These are phyloP conservation scores for Triops cancriformis DNA, from an alignment of 1,140 invertebrate species.

Conservation along the genomic window DNA sequence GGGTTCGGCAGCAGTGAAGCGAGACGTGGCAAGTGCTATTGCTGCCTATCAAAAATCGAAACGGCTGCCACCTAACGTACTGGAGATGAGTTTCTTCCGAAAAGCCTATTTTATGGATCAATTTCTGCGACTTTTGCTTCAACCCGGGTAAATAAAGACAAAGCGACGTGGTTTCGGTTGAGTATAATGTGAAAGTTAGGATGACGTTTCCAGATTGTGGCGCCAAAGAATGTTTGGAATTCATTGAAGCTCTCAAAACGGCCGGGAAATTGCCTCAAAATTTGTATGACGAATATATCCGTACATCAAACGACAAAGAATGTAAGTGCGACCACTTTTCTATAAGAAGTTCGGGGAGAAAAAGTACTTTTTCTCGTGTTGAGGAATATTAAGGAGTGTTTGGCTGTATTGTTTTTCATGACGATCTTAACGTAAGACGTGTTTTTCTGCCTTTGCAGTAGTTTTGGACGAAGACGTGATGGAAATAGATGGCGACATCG, in stretches of 20 bases:
- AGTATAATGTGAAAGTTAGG: not conserved
- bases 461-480: not conserved
- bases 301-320: not conserved
- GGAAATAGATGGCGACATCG: not conserved
- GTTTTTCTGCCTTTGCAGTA: not conserved
- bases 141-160: not conserved
- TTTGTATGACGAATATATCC: not conserved
- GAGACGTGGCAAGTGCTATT: not conserved
- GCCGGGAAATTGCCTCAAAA: not conserved
- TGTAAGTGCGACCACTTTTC: not conserved
- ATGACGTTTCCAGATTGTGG: not conserved
- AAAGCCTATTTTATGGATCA: not conserved
- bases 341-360: not conserved
- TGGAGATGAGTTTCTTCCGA: not conserved
- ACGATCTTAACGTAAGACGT: not conserved
- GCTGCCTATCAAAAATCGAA: not conserved
- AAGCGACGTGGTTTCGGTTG: not conserved
- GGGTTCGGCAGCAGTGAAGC: not conserved
- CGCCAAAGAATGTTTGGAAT: not conserved
- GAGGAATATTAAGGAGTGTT: not conserved
- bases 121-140: not conserved
- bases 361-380: not conserved
- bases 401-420: not conserved
- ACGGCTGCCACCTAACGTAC: not conserved
- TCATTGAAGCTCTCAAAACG: not conserved